phyloP scores from a whole-genome alignment of 23 tunicate species.

The Trididemnum clinides region DNA sequence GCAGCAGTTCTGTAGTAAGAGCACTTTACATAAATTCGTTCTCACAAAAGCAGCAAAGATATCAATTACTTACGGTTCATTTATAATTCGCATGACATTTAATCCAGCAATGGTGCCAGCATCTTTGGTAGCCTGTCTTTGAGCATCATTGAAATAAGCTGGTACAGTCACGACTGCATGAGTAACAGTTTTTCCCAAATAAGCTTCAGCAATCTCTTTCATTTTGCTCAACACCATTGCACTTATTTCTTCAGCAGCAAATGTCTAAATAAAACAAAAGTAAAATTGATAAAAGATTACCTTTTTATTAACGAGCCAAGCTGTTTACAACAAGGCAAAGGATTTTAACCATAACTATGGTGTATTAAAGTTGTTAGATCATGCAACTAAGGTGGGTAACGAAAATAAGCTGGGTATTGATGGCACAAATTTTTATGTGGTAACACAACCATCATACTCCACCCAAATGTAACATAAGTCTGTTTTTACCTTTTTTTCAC shows the following conservation, averaged over 20 bases:
- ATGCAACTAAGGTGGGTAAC: no score
- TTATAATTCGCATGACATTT: conserved; percentile 70
- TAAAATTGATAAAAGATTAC: background rate
- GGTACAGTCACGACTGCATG: conserved; percentile 89
- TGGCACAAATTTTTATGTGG: no score
- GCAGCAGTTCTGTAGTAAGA: conserved; percentile 57
- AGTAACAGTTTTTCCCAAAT: conserved; percentile 66
- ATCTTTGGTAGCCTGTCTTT: conserved; percentile 86
- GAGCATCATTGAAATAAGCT: conserved; percentile 82
- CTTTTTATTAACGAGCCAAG: background rate
- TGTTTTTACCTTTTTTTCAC: conserved; percentile 47
- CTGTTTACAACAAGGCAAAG: no score
- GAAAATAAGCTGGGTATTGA: no score
- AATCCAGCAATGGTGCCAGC: conserved; percentile 78
- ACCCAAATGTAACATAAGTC: no score
- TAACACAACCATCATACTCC: no score
- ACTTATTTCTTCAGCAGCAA: conserved; percentile 84
- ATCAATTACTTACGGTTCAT: conserved; percentile 87
- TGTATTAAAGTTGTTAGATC: no score
- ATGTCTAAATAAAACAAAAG: conserved; percentile 4
- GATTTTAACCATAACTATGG: no score
- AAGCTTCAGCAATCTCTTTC: conserved; percentile 84
- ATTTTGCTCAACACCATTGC: conserved; percentile 80
- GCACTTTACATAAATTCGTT: no score
- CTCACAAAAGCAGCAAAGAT: no score